Percentiles rank a stretch among this genome's conserved stretches.
phyloP scores from a whole-genome alignment of 2,113 vertebrate species.

The Sander lucioperca region DNA sequence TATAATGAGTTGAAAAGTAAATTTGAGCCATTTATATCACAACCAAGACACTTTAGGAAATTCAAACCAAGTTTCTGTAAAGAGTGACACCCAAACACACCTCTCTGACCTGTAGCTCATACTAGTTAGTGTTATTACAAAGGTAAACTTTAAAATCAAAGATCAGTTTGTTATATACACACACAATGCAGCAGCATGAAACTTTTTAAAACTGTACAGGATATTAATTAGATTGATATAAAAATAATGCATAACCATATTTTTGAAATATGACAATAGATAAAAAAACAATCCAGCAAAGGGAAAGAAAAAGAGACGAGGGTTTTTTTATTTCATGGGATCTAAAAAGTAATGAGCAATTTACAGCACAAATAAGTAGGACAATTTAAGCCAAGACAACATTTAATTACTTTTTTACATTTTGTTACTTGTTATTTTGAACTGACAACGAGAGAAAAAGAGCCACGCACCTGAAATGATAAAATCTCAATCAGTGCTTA shows the following conservation, averaged over 20 bases:
- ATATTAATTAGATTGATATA: neutral
- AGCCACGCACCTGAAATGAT: neutral
- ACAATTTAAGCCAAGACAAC: neutral
- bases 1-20: neutral
- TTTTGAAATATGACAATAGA: neutral
- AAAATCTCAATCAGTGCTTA: constrained; percentile 22
- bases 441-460: neutral
- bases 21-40: neutral
- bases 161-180: neutral
- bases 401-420: neutral
- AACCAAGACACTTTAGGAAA: neutral
- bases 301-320: neutral
- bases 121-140: neutral
- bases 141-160: neutral
- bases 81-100: neutral
- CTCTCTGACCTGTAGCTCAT: neutral
- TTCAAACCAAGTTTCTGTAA: neutral
- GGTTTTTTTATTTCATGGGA: constrained; percentile 1
- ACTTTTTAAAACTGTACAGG: neutral
- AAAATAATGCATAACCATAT: neutral
- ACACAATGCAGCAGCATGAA: neutral
- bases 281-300: neutral
- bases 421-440: neutral
- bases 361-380: neutral
- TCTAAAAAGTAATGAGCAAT: neutral